Evolutionary conservation across 37 sponge, comb jelly and placozoan genomes (phyloP).

Genomic region (Spongilla lacustris): DNA sequence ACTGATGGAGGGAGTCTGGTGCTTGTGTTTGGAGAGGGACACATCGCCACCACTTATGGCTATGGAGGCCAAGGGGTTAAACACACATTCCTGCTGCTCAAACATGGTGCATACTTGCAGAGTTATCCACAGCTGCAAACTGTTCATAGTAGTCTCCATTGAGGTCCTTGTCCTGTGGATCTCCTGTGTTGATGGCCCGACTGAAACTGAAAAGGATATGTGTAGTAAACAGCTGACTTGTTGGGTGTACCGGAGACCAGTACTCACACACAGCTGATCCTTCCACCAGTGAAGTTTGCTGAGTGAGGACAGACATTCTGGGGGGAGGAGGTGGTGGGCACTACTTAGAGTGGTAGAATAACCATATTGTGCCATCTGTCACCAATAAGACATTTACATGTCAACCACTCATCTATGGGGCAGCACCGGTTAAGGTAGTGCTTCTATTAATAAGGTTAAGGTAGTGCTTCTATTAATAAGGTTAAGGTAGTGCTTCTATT

Average conservation of each 20-base stretch:
- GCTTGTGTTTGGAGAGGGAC: neutral
- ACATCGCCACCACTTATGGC: neutral
- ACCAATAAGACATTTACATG: no score
- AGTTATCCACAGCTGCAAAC: neutral
- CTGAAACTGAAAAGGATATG: neutral
- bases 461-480: no score
- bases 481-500: no score
- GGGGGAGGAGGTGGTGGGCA: neutral
- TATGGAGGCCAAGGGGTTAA: neutral
- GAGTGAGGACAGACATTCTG: neutral
- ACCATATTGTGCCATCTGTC: no score
- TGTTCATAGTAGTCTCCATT: slow-evolving; percentile 1
- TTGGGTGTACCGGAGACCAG: neutral
- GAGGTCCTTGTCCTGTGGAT: neutral
- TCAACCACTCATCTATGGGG: no score
- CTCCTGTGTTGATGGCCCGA: neutral
- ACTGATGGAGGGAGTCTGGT: neutral
- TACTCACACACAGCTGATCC: neutral
- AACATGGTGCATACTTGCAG: neutral
- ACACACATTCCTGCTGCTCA: neutral
- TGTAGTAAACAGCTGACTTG: neutral
- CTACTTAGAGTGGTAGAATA: neutral
- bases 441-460: no score
- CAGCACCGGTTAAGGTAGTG: no score
- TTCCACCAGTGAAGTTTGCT: neutral